These are phyloP conservation scores for Chelon auratus DNA, from an alignment of 2,797 vertebrate species.

Conservation along the genomic window DNA sequence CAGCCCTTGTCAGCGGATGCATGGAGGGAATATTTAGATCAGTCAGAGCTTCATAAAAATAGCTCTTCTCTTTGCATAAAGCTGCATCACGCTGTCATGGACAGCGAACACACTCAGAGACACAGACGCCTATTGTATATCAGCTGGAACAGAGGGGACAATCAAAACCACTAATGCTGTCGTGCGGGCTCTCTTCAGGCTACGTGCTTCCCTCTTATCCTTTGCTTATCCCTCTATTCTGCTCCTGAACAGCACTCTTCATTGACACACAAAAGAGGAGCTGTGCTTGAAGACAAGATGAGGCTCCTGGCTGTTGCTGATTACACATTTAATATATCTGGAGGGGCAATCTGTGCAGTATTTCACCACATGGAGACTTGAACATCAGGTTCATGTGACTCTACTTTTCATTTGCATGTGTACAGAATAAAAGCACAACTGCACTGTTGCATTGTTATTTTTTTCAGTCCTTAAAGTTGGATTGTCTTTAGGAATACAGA, in stretches of 20 bases:
- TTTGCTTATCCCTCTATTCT: background rate
- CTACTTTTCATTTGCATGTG: no score
- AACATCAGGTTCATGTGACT: no score
- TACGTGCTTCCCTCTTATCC: conserved; percentile 31
- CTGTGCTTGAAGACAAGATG: no score
- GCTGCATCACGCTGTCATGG: background rate
- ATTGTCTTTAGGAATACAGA: no score
- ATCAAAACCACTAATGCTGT: conserved; percentile 12
- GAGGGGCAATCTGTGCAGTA: no score
- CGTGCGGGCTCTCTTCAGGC: conserved; percentile 20
- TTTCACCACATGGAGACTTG: no score
- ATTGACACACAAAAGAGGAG: no score
- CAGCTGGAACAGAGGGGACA: conserved; percentile 19
- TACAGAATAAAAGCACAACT: no score
- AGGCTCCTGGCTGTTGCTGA: no score
- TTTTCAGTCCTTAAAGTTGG: no score
- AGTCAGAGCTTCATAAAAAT: conserved; percentile 15
- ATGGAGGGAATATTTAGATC: conserved; percentile 14
- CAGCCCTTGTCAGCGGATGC: background rate
- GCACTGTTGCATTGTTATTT: no score
- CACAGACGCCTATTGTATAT: background rate
- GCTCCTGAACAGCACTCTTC: background rate
- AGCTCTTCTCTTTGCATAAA: conserved; percentile 1
- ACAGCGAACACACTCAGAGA: background rate
- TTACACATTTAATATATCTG: no score